These are phyloP conservation scores for Axis porcinus DNA, from an alignment of 2,113 vertebrate species.

Conservation along the genomic window DNA sequence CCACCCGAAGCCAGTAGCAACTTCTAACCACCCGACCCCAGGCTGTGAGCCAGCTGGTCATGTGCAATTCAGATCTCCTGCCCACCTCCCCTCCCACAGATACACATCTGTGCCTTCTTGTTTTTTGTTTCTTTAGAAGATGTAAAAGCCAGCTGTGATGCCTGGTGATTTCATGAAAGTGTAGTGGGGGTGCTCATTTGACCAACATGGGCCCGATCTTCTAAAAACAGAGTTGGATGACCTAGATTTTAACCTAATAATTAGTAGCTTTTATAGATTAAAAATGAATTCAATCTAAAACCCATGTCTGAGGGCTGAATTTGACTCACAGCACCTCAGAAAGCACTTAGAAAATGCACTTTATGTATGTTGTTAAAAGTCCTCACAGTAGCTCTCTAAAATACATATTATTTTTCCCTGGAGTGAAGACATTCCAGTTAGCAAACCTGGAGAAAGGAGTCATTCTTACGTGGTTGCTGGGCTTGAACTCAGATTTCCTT, in stretches of 20 bases:
- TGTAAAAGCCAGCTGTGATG: not conserved
- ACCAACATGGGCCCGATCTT: not conserved
- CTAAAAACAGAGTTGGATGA: not conserved
- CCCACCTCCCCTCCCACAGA: not conserved
- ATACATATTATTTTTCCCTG: not conserved
- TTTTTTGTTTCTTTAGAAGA: not conserved
- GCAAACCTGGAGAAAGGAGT: not conserved
- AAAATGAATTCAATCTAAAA: slow-evolving; percentile 12
- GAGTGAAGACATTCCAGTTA: not conserved
- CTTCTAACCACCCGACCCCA: not conserved
- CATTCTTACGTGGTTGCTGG: not conserved
- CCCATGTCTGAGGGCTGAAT: not conserved
- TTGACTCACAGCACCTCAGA: not conserved
- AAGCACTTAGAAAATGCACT: not conserved
- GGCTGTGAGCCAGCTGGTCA: not conserved
- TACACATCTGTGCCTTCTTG: not conserved
- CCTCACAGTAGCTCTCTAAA: not conserved
- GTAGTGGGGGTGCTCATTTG: not conserved
- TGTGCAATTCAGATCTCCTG: not conserved
- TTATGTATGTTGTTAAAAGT: not conserved
- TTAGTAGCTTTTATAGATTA: not conserved
- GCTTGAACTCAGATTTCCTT: not conserved
- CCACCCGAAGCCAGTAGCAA: no score
- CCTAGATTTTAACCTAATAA: not conserved
- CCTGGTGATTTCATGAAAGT: not conserved